These are phyloP conservation scores for Boulengerochromis microlepis DNA, from an alignment of 2,113 vertebrate species.

Conservation along the genomic window DNA sequence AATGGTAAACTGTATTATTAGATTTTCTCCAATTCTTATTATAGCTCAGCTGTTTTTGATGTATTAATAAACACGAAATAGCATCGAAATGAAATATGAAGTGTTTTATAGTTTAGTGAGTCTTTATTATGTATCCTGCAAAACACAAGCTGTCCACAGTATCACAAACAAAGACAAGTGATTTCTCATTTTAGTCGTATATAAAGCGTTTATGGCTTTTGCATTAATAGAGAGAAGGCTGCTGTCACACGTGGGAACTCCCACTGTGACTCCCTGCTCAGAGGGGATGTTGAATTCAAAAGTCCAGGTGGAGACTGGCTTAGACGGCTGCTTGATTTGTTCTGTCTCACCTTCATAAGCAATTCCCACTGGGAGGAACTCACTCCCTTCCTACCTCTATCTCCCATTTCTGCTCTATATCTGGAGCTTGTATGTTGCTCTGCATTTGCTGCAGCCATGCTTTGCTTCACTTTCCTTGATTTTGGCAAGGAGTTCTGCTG, in stretches of 20 bases:
- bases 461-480: slow-evolving; percentile 22
- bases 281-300: neutral
- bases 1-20: neutral
- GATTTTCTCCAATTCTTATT: neutral
- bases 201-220: neutral
- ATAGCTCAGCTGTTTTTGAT: neutral
- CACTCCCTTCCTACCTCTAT: neutral
- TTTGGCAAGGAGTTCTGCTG: slow-evolving; percentile 2
- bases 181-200: neutral
- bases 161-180: neutral
- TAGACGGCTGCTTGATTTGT: neutral
- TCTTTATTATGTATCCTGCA: neutral
- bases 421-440: neutral
- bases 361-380: neutral
- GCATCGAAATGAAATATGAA: neutral
- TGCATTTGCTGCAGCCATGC: neutral
- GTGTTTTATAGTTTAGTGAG: neutral
- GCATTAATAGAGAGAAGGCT: neutral
- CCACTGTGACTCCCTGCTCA: neutral
- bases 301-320: neutral
- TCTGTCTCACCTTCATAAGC: slow-evolving; percentile 7
- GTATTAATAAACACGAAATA: neutral
- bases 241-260: neutral
- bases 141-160: neutral
- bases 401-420: neutral